These are phyloP conservation scores for Cricetomys ansorgei DNA, from an alignment of 2,113 vertebrate genomes.

Conservation along the genomic window DNA sequence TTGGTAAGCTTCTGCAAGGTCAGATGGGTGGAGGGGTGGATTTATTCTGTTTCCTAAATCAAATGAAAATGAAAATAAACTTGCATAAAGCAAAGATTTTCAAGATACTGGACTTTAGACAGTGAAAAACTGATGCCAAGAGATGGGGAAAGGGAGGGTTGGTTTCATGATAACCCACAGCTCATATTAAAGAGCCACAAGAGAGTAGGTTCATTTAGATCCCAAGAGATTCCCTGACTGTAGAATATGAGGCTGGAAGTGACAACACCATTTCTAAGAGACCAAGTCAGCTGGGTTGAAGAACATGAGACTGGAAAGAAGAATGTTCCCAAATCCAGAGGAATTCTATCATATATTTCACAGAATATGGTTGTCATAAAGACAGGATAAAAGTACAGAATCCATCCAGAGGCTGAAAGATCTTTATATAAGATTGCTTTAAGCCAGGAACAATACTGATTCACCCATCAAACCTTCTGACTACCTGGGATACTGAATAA, in stretches of 20 bases:
- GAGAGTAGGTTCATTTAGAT: not conserved
- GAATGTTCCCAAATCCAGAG: not conserved
- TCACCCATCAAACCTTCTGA: not conserved
- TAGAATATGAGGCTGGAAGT: not conserved
- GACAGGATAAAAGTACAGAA: not conserved
- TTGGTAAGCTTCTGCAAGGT: not conserved
- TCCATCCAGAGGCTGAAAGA: not conserved
- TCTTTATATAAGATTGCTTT: not conserved
- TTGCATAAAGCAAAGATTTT: not conserved
- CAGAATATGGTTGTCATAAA: not conserved
- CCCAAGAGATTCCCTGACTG: not conserved
- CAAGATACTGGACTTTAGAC: not conserved
- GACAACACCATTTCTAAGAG: not conserved
- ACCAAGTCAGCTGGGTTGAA: not conserved
- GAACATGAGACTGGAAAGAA: not conserved
- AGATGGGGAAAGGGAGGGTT: not conserved
- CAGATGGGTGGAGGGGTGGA: not conserved
- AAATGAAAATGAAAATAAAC: not conserved
- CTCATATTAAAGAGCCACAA: not conserved
- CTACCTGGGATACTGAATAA: not conserved
- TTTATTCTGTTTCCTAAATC: not conserved
- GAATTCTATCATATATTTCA: not conserved
- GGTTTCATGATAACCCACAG: not conserved
- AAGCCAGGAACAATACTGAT: not conserved
- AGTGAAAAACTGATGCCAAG: not conserved